Percentiles rank a stretch among this genome's conserved stretches.
Conservation (phyloP, 2,113 vertebrate species). For the Ptyas mucosa region DNA sequence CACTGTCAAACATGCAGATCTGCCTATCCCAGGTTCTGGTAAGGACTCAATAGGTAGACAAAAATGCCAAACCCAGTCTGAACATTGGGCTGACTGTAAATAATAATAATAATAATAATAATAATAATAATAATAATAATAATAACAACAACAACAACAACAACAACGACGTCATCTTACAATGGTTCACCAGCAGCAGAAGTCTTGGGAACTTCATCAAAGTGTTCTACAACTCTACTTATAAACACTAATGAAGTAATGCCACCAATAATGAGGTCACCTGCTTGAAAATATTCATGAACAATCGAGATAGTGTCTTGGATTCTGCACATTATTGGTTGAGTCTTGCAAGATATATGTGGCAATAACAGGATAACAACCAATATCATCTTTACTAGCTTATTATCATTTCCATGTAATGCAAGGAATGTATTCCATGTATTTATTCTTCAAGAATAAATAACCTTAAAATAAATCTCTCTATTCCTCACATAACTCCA, state of each 20-base stretch:
- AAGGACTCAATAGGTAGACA: too few species aligned
- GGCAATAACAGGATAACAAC: neutral
- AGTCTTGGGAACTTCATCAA: neutral
- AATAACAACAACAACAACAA: too few species aligned
- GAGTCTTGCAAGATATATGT: neutral
- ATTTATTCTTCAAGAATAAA: neutral
- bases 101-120: too few species aligned
- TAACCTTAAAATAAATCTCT: neutral
- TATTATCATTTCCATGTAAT: neutral
- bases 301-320: neutral
- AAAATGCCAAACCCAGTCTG: too few species aligned
- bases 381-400: neutral
- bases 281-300: neutral
- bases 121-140: too few species aligned
- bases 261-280: neutral
- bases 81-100: too few species aligned
- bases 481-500: neutral
- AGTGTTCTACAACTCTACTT: neutral
- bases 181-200: neutral
- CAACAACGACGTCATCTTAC: neutral
- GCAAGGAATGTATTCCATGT: too few species aligned
- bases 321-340: neutral
- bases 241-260: neutral
- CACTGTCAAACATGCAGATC: too few species aligned
- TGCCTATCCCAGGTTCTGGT: too few species aligned